Evolutionary conservation across 2,888 invertebrate species (phyloP).

Genomic region (Coelogynopora nodosa): DNA sequence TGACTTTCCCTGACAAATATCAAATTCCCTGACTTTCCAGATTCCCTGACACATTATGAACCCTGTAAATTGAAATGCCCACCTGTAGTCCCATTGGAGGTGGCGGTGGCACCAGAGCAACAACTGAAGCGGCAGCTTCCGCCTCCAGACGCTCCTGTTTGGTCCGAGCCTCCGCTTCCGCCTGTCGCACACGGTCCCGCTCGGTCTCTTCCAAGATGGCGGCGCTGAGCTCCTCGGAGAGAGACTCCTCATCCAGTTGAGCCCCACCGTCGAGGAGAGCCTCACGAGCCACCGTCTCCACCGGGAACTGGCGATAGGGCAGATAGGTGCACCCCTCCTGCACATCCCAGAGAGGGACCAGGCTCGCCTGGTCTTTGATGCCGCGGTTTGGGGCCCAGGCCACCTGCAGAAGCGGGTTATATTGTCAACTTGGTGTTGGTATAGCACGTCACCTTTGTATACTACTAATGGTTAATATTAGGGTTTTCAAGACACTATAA

Average conservation of each 20-base stretch:
- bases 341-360: conserved; percentile 94
- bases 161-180: not conserved
- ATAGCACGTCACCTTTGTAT: too few relatives aligned
- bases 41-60: too few relatives aligned
- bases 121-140: not conserved
- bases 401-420: conserved; percentile 81
- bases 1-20: too few relatives aligned
- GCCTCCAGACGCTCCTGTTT: not conserved
- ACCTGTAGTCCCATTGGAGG: too few relatives aligned
- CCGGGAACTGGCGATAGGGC: conserved; percentile 74
- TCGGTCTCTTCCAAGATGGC: not conserved
- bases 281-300: not conserved
- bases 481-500: too few relatives aligned
- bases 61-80: too few relatives aligned
- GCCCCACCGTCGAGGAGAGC: conserved; percentile 34
- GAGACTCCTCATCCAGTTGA: conserved; percentile 33
- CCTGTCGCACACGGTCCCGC: not conserved
- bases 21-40: too few relatives aligned
- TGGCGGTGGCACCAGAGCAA: not conserved
- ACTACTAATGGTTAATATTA: too few relatives aligned
- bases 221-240: not conserved
- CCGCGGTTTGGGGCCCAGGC: conserved; percentile 98
- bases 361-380: conserved; percentile 79
- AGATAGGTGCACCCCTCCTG: conserved; percentile 89
- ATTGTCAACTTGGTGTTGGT: too few relatives aligned